These are phyloP conservation scores for Riparia riparia DNA, from an alignment of 2,113 vertebrate species.

Conservation along the genomic window DNA sequence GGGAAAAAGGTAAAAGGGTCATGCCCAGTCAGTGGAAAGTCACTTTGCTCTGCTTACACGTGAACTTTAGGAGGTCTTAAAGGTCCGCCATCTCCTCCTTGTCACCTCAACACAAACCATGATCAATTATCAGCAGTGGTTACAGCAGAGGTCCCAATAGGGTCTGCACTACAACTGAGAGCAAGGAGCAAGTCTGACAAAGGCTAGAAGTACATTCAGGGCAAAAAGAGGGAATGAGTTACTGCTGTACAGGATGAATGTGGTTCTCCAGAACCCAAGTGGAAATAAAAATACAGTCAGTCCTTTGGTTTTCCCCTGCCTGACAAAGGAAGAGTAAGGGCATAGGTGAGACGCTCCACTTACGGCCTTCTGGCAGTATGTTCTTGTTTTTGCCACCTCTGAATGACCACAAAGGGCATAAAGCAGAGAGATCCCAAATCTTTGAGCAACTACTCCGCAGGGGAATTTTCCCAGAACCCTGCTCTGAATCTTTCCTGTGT, in stretches of 20 bases:
- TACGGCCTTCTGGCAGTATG: background rate
- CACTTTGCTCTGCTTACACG: background rate
- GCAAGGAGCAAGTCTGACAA: background rate
- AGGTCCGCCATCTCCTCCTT: background rate
- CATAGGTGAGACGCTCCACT: background rate
- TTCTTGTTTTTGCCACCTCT: background rate
- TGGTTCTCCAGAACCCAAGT: background rate
- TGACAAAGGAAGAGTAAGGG: background rate
- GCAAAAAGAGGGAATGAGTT: background rate
- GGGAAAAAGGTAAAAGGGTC: background rate
- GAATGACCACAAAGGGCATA: background rate
- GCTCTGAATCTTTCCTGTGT: background rate
- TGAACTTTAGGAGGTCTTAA: background rate
- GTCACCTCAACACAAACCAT: background rate
- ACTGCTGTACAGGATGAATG: background rate
- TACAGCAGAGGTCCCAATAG: background rate
- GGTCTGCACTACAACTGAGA: background rate
- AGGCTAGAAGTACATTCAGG: background rate
- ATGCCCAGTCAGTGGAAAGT: background rate
- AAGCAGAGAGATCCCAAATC: background rate
- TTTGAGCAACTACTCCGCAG: fast-evolving
- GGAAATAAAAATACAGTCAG: background rate
- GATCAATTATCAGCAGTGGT: background rate
- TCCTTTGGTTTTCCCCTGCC: background rate
- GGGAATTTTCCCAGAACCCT: background rate